Evolutionary conservation across 2,888 invertebrate genomes (phyloP).

Genomic region (Tachina grossa): DNA sequence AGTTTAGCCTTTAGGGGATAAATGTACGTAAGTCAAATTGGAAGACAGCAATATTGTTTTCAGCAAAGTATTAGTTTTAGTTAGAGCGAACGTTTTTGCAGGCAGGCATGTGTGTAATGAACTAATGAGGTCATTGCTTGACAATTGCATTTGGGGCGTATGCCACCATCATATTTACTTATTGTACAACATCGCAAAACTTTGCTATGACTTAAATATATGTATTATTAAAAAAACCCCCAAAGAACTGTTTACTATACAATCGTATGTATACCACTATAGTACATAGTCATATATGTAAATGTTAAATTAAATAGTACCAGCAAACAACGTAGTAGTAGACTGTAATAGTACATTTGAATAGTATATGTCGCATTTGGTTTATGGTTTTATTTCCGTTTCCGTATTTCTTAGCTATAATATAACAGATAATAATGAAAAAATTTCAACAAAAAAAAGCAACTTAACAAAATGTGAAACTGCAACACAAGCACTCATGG

Average conservation of each 20-base stretch:
- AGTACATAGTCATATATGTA: not conserved
- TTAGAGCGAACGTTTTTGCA: conserved; percentile 1
- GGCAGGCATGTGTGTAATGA: conserved; percentile 8
- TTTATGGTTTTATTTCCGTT: conserved; percentile 71
- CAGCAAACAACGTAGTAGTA: conserved; percentile 2
- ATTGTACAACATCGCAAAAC: conserved; percentile 19
- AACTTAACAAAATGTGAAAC: not conserved
- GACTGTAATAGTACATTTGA: conserved; percentile 40
- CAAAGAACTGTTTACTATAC: conserved; percentile 40
- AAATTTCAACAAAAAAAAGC: conserved; percentile 20
- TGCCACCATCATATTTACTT: conserved; percentile 25
- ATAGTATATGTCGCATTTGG: conserved; percentile 65
- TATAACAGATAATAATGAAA: conserved; percentile 58
- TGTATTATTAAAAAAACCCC: not conserved
- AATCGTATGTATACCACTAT: not conserved
- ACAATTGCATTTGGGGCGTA: conserved; percentile 78
- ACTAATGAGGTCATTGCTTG: conserved; percentile 81
- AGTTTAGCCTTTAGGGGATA: conserved; percentile 39
- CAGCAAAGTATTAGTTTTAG: conserved; percentile 45
- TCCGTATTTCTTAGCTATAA: conserved; percentile 65
- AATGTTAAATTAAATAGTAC: conserved; percentile 43
- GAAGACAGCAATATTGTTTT: conserved; percentile 46
- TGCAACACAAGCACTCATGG: conserved; percentile 17
- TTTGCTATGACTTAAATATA: conserved; percentile 18
- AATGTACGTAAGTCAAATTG: conserved; percentile 48